Evolutionary conservation across 2,888 invertebrate species (phyloP).

Genomic region (Coremacera marginata): DNA sequence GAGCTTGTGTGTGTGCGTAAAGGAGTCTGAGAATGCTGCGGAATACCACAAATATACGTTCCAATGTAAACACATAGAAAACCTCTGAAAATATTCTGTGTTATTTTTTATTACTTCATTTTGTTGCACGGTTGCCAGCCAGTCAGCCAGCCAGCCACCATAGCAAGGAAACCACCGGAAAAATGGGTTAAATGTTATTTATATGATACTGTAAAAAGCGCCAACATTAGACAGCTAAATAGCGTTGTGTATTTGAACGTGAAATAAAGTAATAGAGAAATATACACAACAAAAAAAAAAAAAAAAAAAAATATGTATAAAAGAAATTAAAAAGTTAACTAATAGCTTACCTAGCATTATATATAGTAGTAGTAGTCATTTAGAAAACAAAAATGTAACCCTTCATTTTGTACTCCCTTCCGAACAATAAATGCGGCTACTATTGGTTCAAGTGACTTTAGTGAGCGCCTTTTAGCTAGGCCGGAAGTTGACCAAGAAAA

Average conservation of each 20-base stretch:
- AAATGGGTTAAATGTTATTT: conserved; percentile 38
- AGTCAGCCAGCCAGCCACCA: neutral
- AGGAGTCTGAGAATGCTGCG: neutral
- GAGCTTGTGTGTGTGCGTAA: neutral
- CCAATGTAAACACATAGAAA: neutral
- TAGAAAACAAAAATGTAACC: too few relatives aligned
- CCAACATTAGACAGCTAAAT: neutral
- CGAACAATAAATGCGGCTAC: neutral
- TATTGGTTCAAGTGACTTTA: neutral
- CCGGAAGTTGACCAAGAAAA: neutral
- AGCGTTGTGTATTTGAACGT: neutral
- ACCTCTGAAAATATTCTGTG: neutral
- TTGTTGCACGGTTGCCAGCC: neutral
- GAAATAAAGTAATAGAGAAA: neutral
- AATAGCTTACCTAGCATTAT: neutral
- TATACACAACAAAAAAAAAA: neutral
- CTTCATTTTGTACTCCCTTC: neutral
- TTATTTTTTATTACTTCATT: conserved; percentile 10
- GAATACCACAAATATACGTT: neutral
- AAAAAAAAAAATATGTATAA: neutral
- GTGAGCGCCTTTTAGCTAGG: neutral
- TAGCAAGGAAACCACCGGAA: conserved; percentile 29
- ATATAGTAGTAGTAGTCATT: too few relatives aligned
- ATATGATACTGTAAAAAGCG: conserved; percentile 9
- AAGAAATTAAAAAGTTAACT: neutral